Evolutionary conservation across 1,140 invertebrate species (phyloP).

Genomic region (Trypoxylus dichotomus): DNA sequence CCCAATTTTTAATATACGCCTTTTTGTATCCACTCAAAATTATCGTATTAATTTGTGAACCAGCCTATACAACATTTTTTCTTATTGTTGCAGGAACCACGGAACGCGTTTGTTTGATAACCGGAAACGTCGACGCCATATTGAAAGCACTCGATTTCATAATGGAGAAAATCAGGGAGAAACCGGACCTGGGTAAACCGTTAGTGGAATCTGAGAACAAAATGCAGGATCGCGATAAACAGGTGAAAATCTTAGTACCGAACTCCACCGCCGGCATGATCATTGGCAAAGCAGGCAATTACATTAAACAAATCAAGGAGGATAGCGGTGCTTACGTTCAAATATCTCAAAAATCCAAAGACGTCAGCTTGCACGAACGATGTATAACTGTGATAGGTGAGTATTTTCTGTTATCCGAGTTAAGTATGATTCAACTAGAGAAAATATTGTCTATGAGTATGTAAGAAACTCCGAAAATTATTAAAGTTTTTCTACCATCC

Average conservation of each 20-base stretch:
- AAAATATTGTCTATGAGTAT: no score
- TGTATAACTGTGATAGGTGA: constrained; percentile 96
- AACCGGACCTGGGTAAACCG: constrained; percentile 88
- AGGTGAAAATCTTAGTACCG: constrained; percentile 96
- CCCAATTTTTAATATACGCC: no score
- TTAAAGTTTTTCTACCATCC: no score
- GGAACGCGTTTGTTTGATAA: constrained; percentile 96
- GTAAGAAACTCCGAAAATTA: no score
- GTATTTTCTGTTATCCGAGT: constrained; percentile 43
- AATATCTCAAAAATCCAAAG: constrained; percentile 98
- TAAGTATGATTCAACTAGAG: no score
- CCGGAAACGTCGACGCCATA: constrained; percentile 90
- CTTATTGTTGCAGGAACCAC: constrained; percentile 78
- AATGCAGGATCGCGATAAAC: constrained; percentile 77
- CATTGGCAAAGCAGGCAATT: constrained; percentile 96
- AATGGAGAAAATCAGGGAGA: constrained; percentile 97
- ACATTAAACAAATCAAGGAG: constrained; percentile 98
- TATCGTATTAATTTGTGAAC: no score
- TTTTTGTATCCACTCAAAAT: constrained; percentile 12
- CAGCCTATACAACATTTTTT: constrained; percentile 9
- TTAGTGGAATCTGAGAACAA: constrained; percentile 70
- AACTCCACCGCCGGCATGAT: constrained; percentile 99
- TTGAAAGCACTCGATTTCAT: constrained; percentile 94
- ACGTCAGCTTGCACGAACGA: constrained; percentile 91
- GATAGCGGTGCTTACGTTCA: constrained; percentile 96